A percentile compares a stretch with the other conserved stretches of the same genome.
Conservation (phyloP, 2,113 vertebrate species). For the Pantherophis guttatus region DNA sequence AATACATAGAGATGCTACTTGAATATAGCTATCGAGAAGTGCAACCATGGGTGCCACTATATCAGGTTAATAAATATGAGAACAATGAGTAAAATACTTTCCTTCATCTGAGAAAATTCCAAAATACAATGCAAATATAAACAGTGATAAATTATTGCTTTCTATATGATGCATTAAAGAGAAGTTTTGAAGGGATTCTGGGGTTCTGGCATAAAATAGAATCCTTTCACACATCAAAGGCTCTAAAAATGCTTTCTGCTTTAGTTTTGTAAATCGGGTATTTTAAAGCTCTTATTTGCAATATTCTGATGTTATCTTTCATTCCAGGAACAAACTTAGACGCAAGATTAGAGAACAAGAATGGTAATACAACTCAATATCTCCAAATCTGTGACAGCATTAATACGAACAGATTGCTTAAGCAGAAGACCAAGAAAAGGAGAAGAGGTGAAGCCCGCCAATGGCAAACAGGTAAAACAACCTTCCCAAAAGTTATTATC, state of each 20-base stretch:
- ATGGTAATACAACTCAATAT: conserved; percentile 84
- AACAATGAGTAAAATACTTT: neutral
- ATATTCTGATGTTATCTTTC: conserved; percentile 58
- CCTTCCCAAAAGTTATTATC: neutral
- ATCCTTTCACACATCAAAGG: neutral
- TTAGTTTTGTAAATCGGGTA: conserved; percentile 20
- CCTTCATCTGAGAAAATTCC: neutral
- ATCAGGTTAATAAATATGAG: neutral
- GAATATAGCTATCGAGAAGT: neutral
- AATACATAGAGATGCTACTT: neutral
- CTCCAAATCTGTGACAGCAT: conserved; percentile 92
- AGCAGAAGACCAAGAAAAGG: conserved; percentile 92
- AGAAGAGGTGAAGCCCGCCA: conserved; percentile 91
- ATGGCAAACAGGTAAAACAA: conserved; percentile 90
- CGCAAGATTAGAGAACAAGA: conserved; percentile 86
- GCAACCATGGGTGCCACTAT: neutral
- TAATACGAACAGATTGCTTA: conserved; percentile 85
- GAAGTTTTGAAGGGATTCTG: neutral
- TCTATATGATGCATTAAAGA: neutral
- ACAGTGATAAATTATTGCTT: neutral
- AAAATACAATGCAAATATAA: neutral
- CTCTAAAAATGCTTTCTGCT: neutral
- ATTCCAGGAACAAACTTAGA: conserved; percentile 87
- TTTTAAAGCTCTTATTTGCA: conserved; percentile 48
- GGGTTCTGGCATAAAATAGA: neutral